Evolutionary conservation across 1,140 invertebrate genomes (phyloP), one percentile per base, ranked within the genome.

Genomic region (Anthonomus grandis): DNA sequence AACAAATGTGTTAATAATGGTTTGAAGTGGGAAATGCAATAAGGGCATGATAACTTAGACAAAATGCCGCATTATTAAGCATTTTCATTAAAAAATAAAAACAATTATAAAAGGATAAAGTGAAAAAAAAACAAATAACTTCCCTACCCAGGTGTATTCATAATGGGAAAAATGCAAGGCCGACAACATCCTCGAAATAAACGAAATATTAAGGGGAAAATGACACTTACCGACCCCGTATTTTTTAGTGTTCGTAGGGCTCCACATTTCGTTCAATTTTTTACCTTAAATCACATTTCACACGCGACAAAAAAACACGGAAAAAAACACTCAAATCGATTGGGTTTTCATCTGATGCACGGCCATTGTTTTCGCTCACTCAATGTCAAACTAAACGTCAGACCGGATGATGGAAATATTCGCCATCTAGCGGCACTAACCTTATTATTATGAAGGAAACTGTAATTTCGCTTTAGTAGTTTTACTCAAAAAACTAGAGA

Each of bases 201-300:
- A 31, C 6, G n/a, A 6, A 31, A 31, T 8, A 31, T 31, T 31
- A 31, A 31, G n/a, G 6, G 27, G 27, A n/a, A 45, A 12, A 42
- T 6, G 24, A 24, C 44, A 80, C 80, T 81, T 72, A 83, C 82
- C 81, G 64, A 83, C 81, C 65, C 80, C 81, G 73, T 82, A 82
- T 73, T 83, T 83, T 58, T 81, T 82, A 22, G 75, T 80, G 66
- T 82, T 83, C 34, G 81, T 81, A 41, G 79, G 80, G 42, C 76
- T 80, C 81, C 81, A 83, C 81, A 83, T 83, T 61, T 66, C 70
- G 38, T 31, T 45, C 15, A 17, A 54, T 47, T 62, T 54, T 37
- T 41, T 52, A 27, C 15, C 36, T 52, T 42, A 65, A 50, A 61
- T 69, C 59, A 69, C 67, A 69, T 69, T 61, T 52, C 66, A 58